Evolutionary conservation across 2,113 vertebrate genomes (phyloP).

Genomic region (Brachionichthys hirsutus): DNA sequence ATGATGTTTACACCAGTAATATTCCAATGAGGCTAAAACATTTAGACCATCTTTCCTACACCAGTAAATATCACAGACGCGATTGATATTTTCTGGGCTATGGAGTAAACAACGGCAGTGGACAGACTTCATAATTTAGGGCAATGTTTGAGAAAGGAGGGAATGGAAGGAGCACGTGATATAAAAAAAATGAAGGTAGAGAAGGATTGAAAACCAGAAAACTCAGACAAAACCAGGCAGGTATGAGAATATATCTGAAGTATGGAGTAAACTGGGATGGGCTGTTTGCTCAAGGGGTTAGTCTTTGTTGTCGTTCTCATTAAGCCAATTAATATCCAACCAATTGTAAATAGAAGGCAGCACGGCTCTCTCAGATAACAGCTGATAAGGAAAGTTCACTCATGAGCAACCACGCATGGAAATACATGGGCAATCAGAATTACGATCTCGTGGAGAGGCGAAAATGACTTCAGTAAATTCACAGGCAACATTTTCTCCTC

Average conservation of each 20-base stretch:
- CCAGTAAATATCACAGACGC: conserved; percentile 69
- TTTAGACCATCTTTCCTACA: conserved; percentile 71
- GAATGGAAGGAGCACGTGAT: background rate
- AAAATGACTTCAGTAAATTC: no score
- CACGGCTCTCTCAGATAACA: conserved; percentile 29
- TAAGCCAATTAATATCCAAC: conserved; percentile 59
- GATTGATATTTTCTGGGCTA: conserved; percentile 60
- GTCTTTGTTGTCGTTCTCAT: conserved; percentile 41
- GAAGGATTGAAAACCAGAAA: background rate
- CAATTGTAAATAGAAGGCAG: conserved; percentile 40
- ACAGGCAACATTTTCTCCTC: no score
- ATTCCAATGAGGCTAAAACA: conserved; percentile 70
- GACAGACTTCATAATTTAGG: conserved; percentile 31
- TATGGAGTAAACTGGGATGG: conserved; percentile 27
- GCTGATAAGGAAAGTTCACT: conserved; percentile 21
- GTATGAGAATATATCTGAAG: conserved; percentile 15
- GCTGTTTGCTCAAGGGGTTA: conserved; percentile 60
- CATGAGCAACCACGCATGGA: background rate
- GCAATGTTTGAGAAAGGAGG: conserved; percentile 5
- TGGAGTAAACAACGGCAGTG: conserved; percentile 27
- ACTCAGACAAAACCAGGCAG: no score
- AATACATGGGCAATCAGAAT: background rate
- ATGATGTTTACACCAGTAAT: conserved; percentile 75
- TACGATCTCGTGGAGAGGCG: no score
- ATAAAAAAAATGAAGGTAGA: background rate